Percentiles rank a stretch among this genome's conserved stretches.
phyloP scores from a whole-genome alignment of 2,797 vertebrate species.

The Meda fulgida region DNA sequence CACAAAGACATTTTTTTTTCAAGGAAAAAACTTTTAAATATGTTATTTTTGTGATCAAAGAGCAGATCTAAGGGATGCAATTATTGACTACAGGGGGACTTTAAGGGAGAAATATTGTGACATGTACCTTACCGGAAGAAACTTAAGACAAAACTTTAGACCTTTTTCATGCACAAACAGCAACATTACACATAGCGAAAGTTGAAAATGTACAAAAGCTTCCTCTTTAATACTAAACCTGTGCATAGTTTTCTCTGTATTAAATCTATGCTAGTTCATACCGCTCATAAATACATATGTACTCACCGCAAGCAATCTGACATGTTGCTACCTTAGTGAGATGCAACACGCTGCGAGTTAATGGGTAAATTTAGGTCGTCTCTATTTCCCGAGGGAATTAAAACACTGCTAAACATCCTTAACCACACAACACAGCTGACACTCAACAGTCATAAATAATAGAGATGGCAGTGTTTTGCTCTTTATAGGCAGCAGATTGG shows the following conservation, averaged over 20 bases:
- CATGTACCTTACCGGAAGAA: not conserved
- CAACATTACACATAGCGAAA: not conserved
- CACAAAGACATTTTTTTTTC: too few relatives aligned
- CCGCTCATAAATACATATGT: not conserved
- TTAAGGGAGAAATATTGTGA: not conserved
- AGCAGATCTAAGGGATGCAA: too few relatives aligned
- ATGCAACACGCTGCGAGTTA: not conserved
- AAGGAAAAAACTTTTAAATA: too few relatives aligned
- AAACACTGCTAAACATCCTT: conserved; percentile 21
- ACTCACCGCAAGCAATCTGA: not conserved
- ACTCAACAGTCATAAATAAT: conserved; percentile 33
- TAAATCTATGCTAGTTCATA: not conserved
- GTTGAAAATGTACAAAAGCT: not conserved
- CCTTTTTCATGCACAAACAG: not conserved
- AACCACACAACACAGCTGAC: conserved; percentile 18
- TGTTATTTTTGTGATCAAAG: too few relatives aligned
- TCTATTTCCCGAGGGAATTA: not conserved
- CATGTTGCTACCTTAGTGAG: not conserved
- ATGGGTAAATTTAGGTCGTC: not conserved
- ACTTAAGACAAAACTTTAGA: not conserved
- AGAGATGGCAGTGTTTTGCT: conserved; percentile 1
- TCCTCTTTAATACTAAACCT: not conserved
- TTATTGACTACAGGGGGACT: too few relatives aligned
- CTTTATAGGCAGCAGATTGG: conserved; percentile 15
- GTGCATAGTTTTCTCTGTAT: not conserved